Percentiles rank a stretch among this genome's conserved stretches.
These are phyloP conservation scores for Paramisgurnus dabryanus DNA, from an alignment of 2,113 vertebrate species.

Conservation along the genomic window DNA sequence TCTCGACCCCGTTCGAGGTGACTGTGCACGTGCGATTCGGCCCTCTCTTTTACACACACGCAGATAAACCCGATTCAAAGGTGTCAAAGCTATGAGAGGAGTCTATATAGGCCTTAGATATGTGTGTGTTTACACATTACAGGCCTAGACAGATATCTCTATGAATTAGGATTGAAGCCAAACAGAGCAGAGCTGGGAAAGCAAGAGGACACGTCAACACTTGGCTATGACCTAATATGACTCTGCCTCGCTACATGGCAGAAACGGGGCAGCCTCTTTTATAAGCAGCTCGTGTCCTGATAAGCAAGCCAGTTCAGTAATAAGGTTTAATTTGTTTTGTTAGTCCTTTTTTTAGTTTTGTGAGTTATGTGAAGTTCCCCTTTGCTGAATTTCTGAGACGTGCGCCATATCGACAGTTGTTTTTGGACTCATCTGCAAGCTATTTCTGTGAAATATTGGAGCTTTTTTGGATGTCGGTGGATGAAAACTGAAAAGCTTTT, in stretches of 20 bases:
- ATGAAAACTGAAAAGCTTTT: not conserved
- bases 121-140: constrained; percentile 32
- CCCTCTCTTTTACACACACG: constrained; percentile 1
- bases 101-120: not conserved
- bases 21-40: not conserved
- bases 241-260: constrained; percentile 26
- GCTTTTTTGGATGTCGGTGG: not conserved
- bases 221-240: constrained; percentile 54
- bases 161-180: constrained; percentile 46
- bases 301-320: not conserved
- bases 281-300: not conserved
- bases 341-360: not conserved
- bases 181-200: constrained; percentile 39
- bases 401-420: not conserved
- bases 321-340: not conserved
- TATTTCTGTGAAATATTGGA: not conserved
- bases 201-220: constrained; percentile 46
- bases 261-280: constrained; percentile 7
- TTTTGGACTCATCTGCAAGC: not conserved
- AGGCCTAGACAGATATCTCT: constrained; percentile 55
- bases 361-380: not conserved
- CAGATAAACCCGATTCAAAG: constrained; percentile 18
- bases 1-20: constrained; percentile 8
- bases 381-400: not conserved
- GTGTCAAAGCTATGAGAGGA: constrained; percentile 37